Conservation (phyloP, 2,888 invertebrate genomes). For the Julus scandinavius region DNA sequence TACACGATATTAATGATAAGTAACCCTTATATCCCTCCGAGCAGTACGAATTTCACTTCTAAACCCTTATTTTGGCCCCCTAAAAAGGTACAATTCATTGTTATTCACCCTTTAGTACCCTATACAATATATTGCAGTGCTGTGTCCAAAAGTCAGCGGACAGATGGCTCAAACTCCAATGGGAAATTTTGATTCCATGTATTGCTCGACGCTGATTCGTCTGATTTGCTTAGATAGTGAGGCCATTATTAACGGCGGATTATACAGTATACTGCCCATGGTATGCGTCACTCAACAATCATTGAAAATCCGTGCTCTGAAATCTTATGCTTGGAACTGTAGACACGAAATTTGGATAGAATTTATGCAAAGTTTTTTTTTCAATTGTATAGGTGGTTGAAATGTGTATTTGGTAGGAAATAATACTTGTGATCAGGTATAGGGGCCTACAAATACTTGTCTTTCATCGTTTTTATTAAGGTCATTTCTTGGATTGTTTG, state of each 20-base stretch:
- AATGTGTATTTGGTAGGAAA: too few species aligned
- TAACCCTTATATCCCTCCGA: background rate
- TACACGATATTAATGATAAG: slow-evolving; percentile 35
- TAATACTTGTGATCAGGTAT: too few species aligned
- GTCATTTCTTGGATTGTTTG: background rate
- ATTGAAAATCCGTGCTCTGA: background rate
- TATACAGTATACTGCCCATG: background rate
- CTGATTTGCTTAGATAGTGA: background rate
- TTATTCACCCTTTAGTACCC: slow-evolving; percentile 31
- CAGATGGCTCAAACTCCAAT: slow-evolving; percentile 26
- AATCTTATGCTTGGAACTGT: too few species aligned
- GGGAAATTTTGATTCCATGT: background rate
- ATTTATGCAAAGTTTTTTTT: too few species aligned
- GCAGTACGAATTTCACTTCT: background rate
- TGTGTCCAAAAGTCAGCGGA: background rate
- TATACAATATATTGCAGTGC: background rate
- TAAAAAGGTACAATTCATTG: background rate
- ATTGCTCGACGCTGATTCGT: background rate
- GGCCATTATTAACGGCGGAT: background rate
- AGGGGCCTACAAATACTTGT: background rate
- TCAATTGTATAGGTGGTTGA: too few species aligned
- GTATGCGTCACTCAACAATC: background rate
- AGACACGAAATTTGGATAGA: too few species aligned
- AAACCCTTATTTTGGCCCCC: background rate
- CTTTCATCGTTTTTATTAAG: background rate